Percentiles rank a stretch among this genome's conserved stretches.
Evolutionary conservation across 2,113 vertebrate genomes (phyloP).

Genomic region (Dromas ardeola): DNA sequence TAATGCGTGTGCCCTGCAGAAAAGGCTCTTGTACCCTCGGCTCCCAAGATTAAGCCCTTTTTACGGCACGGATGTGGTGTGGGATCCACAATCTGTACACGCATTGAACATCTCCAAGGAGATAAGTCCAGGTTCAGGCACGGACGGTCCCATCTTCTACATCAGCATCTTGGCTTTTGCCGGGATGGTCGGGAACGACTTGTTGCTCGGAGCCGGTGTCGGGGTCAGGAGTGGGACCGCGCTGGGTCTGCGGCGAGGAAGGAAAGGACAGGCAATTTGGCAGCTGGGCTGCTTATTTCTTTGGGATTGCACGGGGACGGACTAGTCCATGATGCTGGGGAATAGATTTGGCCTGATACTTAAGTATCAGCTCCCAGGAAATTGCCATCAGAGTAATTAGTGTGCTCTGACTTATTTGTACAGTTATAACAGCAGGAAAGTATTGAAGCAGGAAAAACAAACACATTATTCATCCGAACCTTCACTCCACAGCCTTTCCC

Average conservation of each 20-base stretch:
- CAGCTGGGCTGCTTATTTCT: background rate
- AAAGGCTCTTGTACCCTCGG: background rate
- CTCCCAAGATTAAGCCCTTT: background rate
- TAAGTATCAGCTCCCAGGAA: constrained; percentile 54
- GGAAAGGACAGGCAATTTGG: background rate
- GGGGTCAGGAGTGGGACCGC: background rate
- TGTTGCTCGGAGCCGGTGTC: fast-evolving
- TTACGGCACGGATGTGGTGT: background rate
- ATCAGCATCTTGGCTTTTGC: background rate
- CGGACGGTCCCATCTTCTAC: background rate
- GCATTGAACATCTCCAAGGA: background rate
- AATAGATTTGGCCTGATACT: background rate
- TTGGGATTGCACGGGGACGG: background rate
- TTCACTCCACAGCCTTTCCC: constrained; percentile 54
- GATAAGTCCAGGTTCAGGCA: background rate
- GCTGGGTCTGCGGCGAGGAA: background rate
- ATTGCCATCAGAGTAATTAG: constrained; percentile 57
- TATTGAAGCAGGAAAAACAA: constrained; percentile 68
- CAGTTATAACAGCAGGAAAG: constrained; percentile 64
- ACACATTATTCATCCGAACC: constrained; percentile 67
- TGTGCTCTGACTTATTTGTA: constrained; percentile 54
- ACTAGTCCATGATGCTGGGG: background rate
- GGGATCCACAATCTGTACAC: background rate
- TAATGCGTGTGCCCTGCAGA: background rate
- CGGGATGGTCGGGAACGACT: fast-evolving